Base-by-base conservation (phyloP, 2,113 vertebrate genomes). In the Phaetusa simplex region DNA sequence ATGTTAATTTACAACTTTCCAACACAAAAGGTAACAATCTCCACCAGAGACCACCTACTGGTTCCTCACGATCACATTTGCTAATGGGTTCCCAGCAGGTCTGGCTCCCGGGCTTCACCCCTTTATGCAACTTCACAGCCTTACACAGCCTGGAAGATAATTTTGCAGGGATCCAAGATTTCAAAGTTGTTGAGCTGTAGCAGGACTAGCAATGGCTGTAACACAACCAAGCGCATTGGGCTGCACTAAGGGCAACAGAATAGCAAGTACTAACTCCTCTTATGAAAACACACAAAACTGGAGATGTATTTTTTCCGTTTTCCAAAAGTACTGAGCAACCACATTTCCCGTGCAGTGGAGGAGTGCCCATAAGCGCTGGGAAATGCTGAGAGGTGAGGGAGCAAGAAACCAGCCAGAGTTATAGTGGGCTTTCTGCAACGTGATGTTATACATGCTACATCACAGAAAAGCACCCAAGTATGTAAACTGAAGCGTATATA, bases 271-370 rank as follows among this genome's bases (percentile, higher is more conserved):
- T 17, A 67, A 62, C 10, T 49, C 59, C 24, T 79, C 11, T 14
- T 4, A 55, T 24, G 29, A 36, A 56, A 84, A 76, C 19, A 50
- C 23, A 27, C 22, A 66, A 40, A 86, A 59, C 2, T 0, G 8
- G 77, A 82, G 59, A 79, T 20, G n/a, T 3, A 20, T 16, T 52
- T 89, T 55, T 56, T 26, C 38, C 10, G 5, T 47, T 84, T 82
- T 21, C 56, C 27, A 14, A 23, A 81, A 70, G 36, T 9, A 53
- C 49, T 30, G 40, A 78, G 61, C 23, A 53, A 67, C 21, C 79
- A 38, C 0, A 1, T 53, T 13, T 86, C 47, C 36, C 1, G 0
- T 11, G 12, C 1, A 64, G n/a, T 5, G 72, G 30, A 80, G 27
- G 62, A 86, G 49, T 8, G 40, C 16, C 14, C 2, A 2, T 29